A percentile compares a stretch with the other conserved stretches of the same genome.
These are phyloP conservation scores for Sebastes dallii DNA, from an alignment of 2,797 vertebrate genomes.

Conservation along the genomic window DNA sequence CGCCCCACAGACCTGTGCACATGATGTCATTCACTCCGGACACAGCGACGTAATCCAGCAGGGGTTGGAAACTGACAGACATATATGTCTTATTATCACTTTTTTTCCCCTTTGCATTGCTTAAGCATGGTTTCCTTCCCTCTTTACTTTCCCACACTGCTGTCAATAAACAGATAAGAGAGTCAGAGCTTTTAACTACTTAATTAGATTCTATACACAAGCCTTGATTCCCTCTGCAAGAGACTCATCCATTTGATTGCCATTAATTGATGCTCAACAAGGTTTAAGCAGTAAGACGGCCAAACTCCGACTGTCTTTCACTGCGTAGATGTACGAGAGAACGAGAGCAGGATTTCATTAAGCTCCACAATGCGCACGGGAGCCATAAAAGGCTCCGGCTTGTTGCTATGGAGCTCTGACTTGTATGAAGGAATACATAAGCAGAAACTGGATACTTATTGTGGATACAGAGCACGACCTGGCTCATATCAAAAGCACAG, in stretches of 20 bases:
- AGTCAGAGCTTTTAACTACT: background rate
- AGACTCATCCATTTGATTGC: conserved; percentile 21
- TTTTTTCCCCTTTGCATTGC: background rate
- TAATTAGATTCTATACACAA: conserved; percentile 35
- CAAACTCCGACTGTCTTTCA: conserved; percentile 20
- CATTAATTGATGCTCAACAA: conserved; percentile 48
- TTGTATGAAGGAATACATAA: conserved; percentile 67
- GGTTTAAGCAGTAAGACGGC: conserved; percentile 21
- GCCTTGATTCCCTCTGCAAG: conserved; percentile 9
- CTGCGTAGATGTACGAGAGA: conserved; percentile 27
- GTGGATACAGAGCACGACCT: conserved; percentile 62
- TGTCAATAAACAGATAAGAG: background rate
- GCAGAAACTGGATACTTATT: conserved; percentile 66
- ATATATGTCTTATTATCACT: background rate
- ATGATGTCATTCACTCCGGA: conserved; percentile 21
- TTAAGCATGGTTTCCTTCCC: background rate
- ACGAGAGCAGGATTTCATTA: conserved; percentile 70
- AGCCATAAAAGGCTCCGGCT: conserved; percentile 64
- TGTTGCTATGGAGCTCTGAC: conserved; percentile 78
- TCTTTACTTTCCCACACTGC: background rate
- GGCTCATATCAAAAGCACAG: conserved; percentile 39
- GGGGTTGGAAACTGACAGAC: background rate
- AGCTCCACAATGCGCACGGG: conserved; percentile 53
- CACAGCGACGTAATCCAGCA: background rate
- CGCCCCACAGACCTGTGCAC: background rate